phyloP scores from a whole-genome alignment of 2,888 invertebrate species.

The Embidobia sp. region DNA sequence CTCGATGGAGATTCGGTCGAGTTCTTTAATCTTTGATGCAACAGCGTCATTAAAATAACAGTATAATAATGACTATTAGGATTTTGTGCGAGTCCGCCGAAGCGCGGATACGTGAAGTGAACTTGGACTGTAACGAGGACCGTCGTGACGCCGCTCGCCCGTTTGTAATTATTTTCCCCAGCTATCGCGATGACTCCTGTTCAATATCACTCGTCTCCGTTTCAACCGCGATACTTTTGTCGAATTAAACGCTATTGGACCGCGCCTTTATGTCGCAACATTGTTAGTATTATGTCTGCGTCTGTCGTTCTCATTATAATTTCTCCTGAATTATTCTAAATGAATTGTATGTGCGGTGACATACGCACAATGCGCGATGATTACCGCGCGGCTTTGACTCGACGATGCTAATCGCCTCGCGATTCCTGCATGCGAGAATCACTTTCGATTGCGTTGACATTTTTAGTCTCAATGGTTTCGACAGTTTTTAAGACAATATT shows the following conservation, averaged over 20 bases:
- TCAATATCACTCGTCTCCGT: slow-evolving; percentile 57
- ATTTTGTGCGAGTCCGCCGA: slow-evolving; percentile 78
- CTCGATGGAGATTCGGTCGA: slow-evolving; percentile 45
- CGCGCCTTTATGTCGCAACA: slow-evolving; percentile 48
- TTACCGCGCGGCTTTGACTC: not conserved
- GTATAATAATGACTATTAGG: slow-evolving; percentile 77
- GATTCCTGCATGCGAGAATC: too few species aligned
- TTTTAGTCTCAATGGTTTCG: too few species aligned
- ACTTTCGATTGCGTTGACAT: too few species aligned
- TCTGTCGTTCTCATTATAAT: slow-evolving; percentile 34
- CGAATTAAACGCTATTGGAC: slow-evolving; percentile 67
- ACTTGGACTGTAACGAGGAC: slow-evolving; percentile 61
- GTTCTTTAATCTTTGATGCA: slow-evolving; percentile 64
- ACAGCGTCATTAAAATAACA: slow-evolving; percentile 76
- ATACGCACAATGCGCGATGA: slow-evolving; percentile 1
- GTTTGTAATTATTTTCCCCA: slow-evolving; percentile 78
- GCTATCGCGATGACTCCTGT: slow-evolving; percentile 66
- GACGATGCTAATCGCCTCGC: too few species aligned
- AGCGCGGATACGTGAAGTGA: slow-evolving; percentile 78
- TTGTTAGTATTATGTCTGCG: slow-evolving; percentile 48
- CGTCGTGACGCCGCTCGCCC: slow-evolving; percentile 69
- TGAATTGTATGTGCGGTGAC: too few species aligned
- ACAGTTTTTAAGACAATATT: too few species aligned
- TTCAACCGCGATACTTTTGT: slow-evolving; percentile 58
- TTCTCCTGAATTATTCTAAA: slow-evolving; percentile 19